phyloP scores from a whole-genome alignment of 92 coral and sea anemone species.

The Pocillopora grandis region DNA sequence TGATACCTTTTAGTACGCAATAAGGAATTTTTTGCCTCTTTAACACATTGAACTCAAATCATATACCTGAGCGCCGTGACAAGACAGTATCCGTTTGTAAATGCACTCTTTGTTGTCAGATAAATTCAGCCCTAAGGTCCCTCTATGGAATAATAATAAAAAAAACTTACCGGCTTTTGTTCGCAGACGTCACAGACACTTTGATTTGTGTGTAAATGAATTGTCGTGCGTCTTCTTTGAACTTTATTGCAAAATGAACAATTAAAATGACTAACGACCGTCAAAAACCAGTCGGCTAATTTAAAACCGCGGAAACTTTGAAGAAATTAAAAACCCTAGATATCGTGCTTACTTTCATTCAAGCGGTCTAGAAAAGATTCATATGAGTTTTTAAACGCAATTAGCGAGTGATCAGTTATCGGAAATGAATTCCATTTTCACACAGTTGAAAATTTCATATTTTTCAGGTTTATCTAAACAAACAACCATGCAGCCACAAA shows the following conservation, averaged over 20 bases:
- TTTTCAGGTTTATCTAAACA: neutral
- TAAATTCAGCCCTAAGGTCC: neutral
- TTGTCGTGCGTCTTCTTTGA: neutral
- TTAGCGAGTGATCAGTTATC: neutral
- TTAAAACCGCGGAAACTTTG: neutral
- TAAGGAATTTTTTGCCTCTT: no score
- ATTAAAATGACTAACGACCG: neutral
- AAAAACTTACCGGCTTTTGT: neutral
- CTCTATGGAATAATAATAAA: neutral
- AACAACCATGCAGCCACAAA: neutral
- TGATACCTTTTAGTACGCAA: no score
- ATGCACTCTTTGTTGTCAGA: neutral
- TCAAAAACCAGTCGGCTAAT: slow-evolving; percentile 1
- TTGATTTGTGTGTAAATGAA: neutral
- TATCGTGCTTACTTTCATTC: neutral
- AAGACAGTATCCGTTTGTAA: neutral
- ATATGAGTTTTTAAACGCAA: neutral
- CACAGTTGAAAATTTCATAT: neutral
- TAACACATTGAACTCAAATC: no score
- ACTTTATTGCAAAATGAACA: neutral
- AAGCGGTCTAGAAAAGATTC: neutral
- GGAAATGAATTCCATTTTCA: slow-evolving; percentile 7
- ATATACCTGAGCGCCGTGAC: no score
- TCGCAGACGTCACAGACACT: neutral
- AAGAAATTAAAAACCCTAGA: neutral